A percentile compares a stretch with the other conserved stretches of the same genome.
Conservation (phyloP, 2,797 vertebrate genomes). For the Lacerta bilineata region DNA sequence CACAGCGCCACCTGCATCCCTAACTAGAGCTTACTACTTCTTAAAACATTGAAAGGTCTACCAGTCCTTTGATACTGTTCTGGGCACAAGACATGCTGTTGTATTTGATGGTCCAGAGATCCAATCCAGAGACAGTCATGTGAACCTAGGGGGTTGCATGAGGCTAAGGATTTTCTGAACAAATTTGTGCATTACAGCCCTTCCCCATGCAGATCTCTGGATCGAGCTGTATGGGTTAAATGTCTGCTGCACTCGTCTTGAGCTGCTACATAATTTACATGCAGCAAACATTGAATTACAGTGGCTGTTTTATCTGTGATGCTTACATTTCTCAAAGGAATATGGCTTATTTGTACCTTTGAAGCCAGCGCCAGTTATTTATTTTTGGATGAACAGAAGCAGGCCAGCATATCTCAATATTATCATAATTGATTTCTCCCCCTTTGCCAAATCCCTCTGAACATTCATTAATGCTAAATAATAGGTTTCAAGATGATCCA, state of each 20-base stretch:
- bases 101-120: background rate
- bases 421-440: conserved; percentile 68
- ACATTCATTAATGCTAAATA: conserved; percentile 73
- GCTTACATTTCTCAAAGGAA: conserved; percentile 47
- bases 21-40: background rate
- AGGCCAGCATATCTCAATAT: conserved; percentile 49
- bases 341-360: conserved; percentile 63
- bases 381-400: conserved; percentile 49
- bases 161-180: background rate
- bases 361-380: conserved; percentile 55
- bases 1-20: too few relatives aligned
- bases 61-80: background rate
- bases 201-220: background rate
- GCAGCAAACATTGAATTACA: conserved; percentile 41
- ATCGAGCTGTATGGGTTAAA: conserved; percentile 35
- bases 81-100: background rate
- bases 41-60: background rate
- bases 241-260: conserved; percentile 10
- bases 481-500: conserved; percentile 66
- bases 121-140: background rate
- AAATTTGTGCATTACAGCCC: background rate
- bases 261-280: background rate
- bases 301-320: conserved; percentile 47
- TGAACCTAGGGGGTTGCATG: background rate
- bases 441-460: conserved; percentile 54